Percentiles rank a stretch among this genome's conserved stretches.
Conservation (phyloP, 64 coral and sea anemone species). For the Montipora efflorescens region DNA sequence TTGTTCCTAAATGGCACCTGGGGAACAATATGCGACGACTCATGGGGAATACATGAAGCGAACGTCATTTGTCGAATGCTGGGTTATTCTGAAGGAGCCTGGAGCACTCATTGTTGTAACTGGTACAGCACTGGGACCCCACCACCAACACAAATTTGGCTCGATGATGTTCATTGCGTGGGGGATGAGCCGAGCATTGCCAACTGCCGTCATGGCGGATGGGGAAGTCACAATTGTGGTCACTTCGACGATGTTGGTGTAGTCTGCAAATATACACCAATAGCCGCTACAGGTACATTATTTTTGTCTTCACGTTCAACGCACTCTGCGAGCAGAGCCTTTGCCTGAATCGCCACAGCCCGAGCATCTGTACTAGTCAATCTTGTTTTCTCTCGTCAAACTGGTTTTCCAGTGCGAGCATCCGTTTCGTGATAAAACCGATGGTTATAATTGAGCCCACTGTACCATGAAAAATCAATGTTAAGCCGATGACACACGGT, state of each 20-base stretch:
- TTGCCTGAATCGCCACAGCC: too few species aligned
- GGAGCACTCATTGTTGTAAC: slow-evolving; percentile 44
- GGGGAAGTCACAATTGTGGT: slow-evolving; percentile 61
- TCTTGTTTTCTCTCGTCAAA: too few species aligned
- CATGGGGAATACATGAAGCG: slow-evolving; percentile 38
- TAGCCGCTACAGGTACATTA: slow-evolving; percentile 23
- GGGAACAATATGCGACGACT: slow-evolving; percentile 35
- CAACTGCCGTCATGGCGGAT: slow-evolving; percentile 55
- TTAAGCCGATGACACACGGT: too few species aligned
- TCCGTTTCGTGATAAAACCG: too few species aligned
- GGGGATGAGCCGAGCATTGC: slow-evolving; percentile 70
- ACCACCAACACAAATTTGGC: slow-evolving; percentile 64
- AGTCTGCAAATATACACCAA: slow-evolving; percentile 13
- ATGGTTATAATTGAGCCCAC: too few species aligned
- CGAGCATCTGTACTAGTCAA: too few species aligned
- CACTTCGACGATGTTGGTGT: slow-evolving; percentile 49
- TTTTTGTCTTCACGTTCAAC: neutral
- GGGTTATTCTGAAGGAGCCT: slow-evolving; percentile 7
- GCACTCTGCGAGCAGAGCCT: too few species aligned
- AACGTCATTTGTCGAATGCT: slow-evolving; percentile 45
- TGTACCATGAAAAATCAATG: too few species aligned
- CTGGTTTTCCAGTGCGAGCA: too few species aligned
- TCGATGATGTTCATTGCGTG: slow-evolving; percentile 73
- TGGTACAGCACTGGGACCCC: neutral
- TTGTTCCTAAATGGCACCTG: slow-evolving; percentile 17